phyloP scores from a whole-genome alignment of 2,888 invertebrate genomes.

The Lypha dubia region DNA sequence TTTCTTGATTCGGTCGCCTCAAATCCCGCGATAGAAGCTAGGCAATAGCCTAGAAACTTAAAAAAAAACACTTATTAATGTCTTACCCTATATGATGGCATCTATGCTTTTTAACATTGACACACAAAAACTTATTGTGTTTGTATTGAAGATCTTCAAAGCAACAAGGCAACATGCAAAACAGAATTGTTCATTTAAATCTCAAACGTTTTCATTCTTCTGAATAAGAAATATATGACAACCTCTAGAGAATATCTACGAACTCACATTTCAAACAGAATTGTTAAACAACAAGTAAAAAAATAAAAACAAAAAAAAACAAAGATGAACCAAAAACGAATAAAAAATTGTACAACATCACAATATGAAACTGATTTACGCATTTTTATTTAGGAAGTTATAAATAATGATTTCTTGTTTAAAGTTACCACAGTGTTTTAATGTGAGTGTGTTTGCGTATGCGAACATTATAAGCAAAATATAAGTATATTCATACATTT shows the following conservation, averaged over 20 bases:
- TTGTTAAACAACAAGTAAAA: background rate
- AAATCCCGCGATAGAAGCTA: too few relatives aligned
- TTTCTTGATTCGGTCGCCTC: too few relatives aligned
- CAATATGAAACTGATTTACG: slow-evolving; percentile 61
- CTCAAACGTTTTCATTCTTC: background rate
- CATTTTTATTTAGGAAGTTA: slow-evolving; percentile 62
- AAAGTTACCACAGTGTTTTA: too few relatives aligned
- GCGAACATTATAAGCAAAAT: too few relatives aligned
- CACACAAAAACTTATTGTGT: background rate
- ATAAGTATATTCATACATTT: too few relatives aligned
- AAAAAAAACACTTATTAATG: background rate
- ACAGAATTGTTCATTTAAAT: slow-evolving; percentile 19
- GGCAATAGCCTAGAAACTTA: too few relatives aligned
- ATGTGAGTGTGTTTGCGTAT: too few relatives aligned
- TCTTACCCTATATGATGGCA: background rate
- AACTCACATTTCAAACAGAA: background rate
- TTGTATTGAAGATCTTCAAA: slow-evolving; percentile 6
- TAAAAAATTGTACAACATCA: background rate
- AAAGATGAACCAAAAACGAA: slow-evolving; percentile 5
- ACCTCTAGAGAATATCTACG: slow-evolving; percentile 44
- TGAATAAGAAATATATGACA: slow-evolving; percentile 50
- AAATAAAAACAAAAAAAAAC: background rate
- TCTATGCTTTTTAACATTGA: background rate
- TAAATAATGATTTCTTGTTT: slow-evolving; percentile 56
- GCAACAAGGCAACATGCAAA: slow-evolving; percentile 8